Evolutionary conservation across 2,113 vertebrate species (phyloP).

Genomic region (Strigops habroptila): DNA sequence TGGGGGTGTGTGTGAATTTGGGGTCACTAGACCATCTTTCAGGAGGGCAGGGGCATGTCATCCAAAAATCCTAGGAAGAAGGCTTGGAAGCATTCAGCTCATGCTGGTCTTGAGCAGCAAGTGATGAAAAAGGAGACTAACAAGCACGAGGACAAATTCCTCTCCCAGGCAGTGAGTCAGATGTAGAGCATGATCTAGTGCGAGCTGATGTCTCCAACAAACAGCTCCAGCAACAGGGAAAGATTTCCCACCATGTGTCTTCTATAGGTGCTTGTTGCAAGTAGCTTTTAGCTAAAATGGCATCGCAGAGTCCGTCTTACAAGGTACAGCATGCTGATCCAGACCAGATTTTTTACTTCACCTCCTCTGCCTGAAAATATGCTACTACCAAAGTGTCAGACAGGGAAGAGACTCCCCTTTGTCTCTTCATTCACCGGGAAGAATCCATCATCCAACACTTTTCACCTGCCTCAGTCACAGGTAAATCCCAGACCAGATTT

Average conservation of each 20-base stretch:
- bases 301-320: not conserved
- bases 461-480: conserved; percentile 53
- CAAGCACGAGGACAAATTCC: not conserved
- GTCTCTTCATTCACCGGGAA: conserved; percentile 52
- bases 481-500: conserved; percentile 58
- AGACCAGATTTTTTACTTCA: conserved; percentile 65
- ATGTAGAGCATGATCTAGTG: not conserved
- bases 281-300: not conserved
- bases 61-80: not conserved
- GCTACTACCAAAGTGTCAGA: conserved; percentile 47
- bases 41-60: not conserved
- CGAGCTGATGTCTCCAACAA: not conserved
- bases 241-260: not conserved
- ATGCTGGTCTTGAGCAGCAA: not conserved
- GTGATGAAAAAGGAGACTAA: not conserved
- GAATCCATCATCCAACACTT: conserved; percentile 59
- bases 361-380: conserved; percentile 48
- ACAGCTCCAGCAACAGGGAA: not conserved
- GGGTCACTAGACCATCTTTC: not conserved
- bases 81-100: not conserved
- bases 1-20: not conserved
- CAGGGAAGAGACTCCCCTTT: conserved; percentile 60
- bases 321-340: not conserved
- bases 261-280: not conserved
- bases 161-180: not conserved